These are phyloP conservation scores for Harlomillsia oculata DNA, from an alignment of 1,140 invertebrate species.

Conservation along the genomic window DNA sequence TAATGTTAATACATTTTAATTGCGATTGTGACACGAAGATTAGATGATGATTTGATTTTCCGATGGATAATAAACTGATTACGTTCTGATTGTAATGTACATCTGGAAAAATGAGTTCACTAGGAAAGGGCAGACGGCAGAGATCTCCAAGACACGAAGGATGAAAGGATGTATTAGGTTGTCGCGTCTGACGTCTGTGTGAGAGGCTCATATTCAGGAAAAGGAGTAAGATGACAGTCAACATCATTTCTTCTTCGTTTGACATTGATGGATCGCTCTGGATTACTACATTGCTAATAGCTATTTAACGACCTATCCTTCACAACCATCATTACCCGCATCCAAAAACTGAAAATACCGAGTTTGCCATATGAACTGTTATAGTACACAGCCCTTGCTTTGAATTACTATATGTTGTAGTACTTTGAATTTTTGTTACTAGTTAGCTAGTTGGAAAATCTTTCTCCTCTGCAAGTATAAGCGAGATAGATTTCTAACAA, in stretches of 20 bases:
- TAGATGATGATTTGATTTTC: no score
- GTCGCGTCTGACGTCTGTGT: no score
- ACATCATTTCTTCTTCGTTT: not conserved
- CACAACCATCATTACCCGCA: not conserved
- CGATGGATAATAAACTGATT: no score
- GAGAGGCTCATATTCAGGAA: no score
- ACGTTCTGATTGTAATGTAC: no score
- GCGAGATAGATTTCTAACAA: not conserved
- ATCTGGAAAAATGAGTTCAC: no score
- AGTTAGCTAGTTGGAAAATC: not conserved
- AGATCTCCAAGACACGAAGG: no score
- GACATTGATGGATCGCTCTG: conserved; percentile 16
- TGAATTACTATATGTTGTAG: not conserved
- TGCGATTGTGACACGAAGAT: no score
- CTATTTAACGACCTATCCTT: conserved; percentile 20
- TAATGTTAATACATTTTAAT: no score
- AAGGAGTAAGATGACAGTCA: not conserved
- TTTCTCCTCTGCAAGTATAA: not conserved
- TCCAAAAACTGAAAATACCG: no score
- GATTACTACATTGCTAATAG: conserved; percentile 19
- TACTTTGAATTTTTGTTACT: not conserved
- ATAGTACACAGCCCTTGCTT: not conserved
- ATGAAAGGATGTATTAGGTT: no score
- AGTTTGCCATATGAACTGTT: not conserved
- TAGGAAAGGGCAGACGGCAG: no score